phyloP scores from a whole-genome alignment of 2,113 vertebrate genomes.

The Porphyrio hochstetteri region DNA sequence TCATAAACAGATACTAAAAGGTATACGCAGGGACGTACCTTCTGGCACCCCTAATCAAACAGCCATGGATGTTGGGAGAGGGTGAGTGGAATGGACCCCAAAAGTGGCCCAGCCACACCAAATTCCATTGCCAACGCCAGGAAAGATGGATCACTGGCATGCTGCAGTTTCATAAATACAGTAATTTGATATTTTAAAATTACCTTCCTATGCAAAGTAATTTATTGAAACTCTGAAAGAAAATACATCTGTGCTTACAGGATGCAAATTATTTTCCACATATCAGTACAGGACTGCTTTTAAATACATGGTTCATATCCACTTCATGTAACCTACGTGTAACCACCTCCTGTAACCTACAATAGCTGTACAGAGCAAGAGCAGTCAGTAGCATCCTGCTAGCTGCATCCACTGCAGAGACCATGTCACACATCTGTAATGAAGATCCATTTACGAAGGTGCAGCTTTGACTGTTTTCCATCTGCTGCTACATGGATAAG shows the following conservation, averaged over 20 bases:
- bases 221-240: background rate
- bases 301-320: background rate
- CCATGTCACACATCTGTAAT: background rate
- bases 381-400: background rate
- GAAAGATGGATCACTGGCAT: background rate
- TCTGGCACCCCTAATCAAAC: background rate
- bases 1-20: background rate
- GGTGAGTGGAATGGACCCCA: background rate
- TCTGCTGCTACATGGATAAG: background rate
- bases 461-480: background rate
- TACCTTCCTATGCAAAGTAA: background rate
- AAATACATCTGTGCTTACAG: background rate
- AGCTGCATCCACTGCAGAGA: background rate
- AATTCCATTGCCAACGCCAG: background rate
- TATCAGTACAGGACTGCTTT: background rate
- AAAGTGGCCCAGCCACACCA: background rate
- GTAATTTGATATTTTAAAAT: background rate
- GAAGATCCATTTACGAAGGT: background rate
- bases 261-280: background rate
- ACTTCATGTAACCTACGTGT: background rate
- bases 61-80: background rate
- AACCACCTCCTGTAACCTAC: background rate
- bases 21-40: background rate
- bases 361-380: background rate
- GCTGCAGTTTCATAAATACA: fast-evolving